A percentile compares a stretch with the other conserved stretches of the same genome.
These are phyloP conservation scores for Diplodus sargus DNA, from an alignment of 2,797 vertebrate genomes.

Conservation along the genomic window DNA sequence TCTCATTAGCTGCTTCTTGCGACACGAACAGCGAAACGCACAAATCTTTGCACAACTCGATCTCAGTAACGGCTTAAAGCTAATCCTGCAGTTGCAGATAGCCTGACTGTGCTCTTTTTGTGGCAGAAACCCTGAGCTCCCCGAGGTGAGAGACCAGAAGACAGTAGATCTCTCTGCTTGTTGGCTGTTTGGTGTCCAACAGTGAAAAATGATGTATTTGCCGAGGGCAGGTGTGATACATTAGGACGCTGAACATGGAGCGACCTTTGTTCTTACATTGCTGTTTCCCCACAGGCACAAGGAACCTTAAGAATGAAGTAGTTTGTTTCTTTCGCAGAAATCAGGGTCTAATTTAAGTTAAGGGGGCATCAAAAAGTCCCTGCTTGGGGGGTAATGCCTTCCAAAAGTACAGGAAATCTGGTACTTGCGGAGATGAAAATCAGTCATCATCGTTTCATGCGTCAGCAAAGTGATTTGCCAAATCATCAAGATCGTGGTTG, in stretches of 20 bases:
- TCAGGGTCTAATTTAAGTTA: no score
- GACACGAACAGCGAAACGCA: slow-evolving; percentile 41
- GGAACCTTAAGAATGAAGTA: no score
- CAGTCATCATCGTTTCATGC: no score
- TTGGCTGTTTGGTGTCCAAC: slow-evolving; percentile 3
- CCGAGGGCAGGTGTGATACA: slow-evolving; percentile 2
- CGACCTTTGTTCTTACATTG: no score
- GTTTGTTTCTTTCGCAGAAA: no score
- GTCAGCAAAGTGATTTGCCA: no score
- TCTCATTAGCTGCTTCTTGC: slow-evolving; percentile 66
- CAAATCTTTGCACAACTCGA: slow-evolving; percentile 56
- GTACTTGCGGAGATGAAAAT: no score
- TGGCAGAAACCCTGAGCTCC: slow-evolving; percentile 53
- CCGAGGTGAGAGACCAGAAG: slow-evolving; percentile 56
- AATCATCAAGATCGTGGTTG: no score
- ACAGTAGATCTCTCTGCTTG: slow-evolving; percentile 28
- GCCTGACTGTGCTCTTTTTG: slow-evolving; percentile 72
- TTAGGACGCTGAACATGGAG: background rate
- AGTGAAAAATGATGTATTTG: slow-evolving; percentile 22
- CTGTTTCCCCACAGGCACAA: no score
- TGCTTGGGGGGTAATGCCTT: no score
- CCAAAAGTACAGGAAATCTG: no score
- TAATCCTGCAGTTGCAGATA: slow-evolving; percentile 74
- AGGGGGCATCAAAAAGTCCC: no score
- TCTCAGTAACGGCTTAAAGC: slow-evolving; percentile 67